Conservation (phyloP, 2,113 vertebrate genomes). For the Melanostigma gelatinosum region DNA sequence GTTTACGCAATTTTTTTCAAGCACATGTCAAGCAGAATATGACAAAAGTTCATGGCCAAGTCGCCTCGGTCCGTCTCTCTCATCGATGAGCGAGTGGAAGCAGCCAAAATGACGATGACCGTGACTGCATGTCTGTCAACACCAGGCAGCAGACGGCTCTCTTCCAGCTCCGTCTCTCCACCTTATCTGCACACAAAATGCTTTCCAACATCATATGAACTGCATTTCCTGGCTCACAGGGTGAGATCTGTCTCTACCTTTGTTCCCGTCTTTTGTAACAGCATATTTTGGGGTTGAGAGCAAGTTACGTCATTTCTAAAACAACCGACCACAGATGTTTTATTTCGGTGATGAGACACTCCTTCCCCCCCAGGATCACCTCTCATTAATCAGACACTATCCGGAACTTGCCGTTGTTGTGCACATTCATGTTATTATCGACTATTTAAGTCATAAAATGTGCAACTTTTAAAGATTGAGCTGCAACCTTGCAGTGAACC, state of each 20-base stretch:
- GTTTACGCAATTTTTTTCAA: slow-evolving; percentile 4
- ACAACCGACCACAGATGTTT: slow-evolving; percentile 40
- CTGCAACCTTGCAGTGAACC: neutral
- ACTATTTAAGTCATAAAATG: neutral
- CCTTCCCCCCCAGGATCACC: neutral
- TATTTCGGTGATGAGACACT: slow-evolving; percentile 14
- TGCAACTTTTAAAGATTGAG: neutral
- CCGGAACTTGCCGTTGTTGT: neutral
- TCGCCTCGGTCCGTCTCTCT: slow-evolving; percentile 10
- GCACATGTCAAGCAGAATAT: slow-evolving; percentile 24
- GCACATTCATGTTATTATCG: neutral
- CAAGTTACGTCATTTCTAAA: slow-evolving; percentile 41
- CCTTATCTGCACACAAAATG: slow-evolving; percentile 11
- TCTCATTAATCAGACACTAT: slow-evolving; percentile 17
- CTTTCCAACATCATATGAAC: neutral
- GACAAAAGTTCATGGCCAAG: slow-evolving; percentile 29
- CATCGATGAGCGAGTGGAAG: slow-evolving; percentile 11
- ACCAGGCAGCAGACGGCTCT: slow-evolving; percentile 30
- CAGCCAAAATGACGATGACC: slow-evolving; percentile 29
- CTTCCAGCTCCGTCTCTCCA: slow-evolving; percentile 18
- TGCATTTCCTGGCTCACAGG: neutral
- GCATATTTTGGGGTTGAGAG: slow-evolving; percentile 19
- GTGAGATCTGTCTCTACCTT: slow-evolving; percentile 9
- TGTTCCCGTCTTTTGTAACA: neutral
- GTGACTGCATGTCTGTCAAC: slow-evolving; percentile 44